These are phyloP conservation scores for Phorcus lineatus DNA, from an alignment of 2,888 invertebrate genomes.

Conservation along the genomic window DNA sequence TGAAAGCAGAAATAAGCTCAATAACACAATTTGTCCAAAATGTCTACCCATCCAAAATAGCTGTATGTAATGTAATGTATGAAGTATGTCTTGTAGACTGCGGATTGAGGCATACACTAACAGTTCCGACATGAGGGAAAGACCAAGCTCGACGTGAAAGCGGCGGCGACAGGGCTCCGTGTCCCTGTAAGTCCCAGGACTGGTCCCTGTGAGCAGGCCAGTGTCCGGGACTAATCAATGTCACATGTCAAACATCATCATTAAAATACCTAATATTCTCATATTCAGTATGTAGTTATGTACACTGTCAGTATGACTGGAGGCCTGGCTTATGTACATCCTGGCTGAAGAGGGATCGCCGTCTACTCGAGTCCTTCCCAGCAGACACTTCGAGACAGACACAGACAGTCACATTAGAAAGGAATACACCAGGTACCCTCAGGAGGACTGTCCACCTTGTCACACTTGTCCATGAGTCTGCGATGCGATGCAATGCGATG, in stretches of 20 bases:
- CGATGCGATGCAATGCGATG: too few relatives aligned
- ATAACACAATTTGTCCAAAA: not conserved
- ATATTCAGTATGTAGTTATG: not conserved
- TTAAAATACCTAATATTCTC: constrained; percentile 5
- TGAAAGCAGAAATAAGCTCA: not conserved
- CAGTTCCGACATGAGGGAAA: not conserved
- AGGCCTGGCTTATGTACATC: not conserved
- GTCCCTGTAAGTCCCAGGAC: not conserved
- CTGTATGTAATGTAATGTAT: not conserved
- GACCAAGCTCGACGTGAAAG: not conserved
- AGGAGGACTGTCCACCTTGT: too few relatives aligned
- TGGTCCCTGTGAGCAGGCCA: not conserved
- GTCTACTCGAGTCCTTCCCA: too few relatives aligned
- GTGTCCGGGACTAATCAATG: not conserved
- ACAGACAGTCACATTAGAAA: too few relatives aligned
- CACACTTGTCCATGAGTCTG: too few relatives aligned
- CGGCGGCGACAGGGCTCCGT: too few relatives aligned
- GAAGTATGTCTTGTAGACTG: not conserved
- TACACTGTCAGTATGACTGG: not conserved
- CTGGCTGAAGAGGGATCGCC: not conserved
- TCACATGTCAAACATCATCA: constrained; percentile 17
- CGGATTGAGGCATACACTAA: not conserved
- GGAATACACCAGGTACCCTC: too few relatives aligned
- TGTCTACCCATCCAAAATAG: constrained; percentile 8
- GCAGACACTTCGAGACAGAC: too few relatives aligned